Conservation (phyloP, 2,797 vertebrate genomes). For the Heterohyrax brucei region DNA sequence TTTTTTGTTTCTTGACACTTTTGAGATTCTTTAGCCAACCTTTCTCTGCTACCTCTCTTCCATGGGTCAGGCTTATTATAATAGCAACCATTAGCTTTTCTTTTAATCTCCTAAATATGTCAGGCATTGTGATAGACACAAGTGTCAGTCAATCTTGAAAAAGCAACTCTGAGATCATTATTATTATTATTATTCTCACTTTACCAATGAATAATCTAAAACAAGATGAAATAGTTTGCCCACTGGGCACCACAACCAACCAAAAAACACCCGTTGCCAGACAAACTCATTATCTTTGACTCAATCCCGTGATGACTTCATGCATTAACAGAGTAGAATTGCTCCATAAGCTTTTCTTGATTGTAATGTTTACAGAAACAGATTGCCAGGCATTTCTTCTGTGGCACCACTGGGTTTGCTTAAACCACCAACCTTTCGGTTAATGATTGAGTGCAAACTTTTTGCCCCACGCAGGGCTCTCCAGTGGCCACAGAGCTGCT, state of each 20-base stretch:
- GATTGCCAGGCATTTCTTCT: no score
- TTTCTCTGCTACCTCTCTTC: not conserved
- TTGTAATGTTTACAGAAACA: no score
- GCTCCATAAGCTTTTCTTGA: no score
- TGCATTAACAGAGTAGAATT: no score
- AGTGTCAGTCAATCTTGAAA: not conserved
- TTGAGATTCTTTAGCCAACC: not conserved
- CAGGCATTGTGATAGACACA: not conserved
- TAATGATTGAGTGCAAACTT: no score
- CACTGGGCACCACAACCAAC: not conserved
- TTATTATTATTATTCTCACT: not conserved
- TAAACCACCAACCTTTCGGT: no score
- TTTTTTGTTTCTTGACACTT: not conserved
- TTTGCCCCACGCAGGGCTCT: no score
- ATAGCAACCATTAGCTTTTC: not conserved
- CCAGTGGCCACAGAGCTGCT: not conserved
- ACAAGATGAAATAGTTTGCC: not conserved
- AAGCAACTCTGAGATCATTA: not conserved
- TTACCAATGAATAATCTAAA: not conserved
- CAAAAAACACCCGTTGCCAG: not conserved
- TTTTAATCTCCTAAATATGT: not conserved
- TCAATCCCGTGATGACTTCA: not conserved
- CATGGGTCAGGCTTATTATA: not conserved
- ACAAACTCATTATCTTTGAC: not conserved
- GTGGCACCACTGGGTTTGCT: no score